phyloP scores from a whole-genome alignment of 2,113 vertebrate genomes.

The Zapus hudsonius region DNA sequence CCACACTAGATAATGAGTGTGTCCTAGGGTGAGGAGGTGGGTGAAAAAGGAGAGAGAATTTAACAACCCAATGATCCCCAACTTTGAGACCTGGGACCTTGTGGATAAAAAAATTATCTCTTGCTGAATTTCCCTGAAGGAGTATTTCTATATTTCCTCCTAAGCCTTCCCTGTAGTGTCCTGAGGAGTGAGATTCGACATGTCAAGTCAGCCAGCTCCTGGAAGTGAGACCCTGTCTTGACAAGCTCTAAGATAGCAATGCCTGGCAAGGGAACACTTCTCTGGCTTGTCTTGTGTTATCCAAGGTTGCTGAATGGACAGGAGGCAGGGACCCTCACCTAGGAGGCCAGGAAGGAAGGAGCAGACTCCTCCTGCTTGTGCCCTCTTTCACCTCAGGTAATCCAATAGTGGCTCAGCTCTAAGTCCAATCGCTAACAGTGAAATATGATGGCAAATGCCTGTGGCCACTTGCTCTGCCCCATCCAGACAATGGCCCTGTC shows the following conservation, averaged over 20 bases:
- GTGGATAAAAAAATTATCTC: fast-evolving
- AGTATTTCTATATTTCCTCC: too few relatives aligned
- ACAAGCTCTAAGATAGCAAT: background rate
- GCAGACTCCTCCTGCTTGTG: background rate
- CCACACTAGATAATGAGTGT: background rate
- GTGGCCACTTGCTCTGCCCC: background rate
- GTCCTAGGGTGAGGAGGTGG: background rate
- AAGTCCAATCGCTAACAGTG: background rate
- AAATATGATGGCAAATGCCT: fast-evolving
- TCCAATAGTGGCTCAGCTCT: fast-evolving
- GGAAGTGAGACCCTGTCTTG: too few relatives aligned
- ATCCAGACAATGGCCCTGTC: background rate
- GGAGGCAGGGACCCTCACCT: background rate
- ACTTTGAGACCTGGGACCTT: fast-evolving
- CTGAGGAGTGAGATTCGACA: fast-evolving
- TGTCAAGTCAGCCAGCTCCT: background rate
- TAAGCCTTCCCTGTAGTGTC: background rate
- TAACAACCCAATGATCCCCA: too few relatives aligned
- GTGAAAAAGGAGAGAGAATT: too few relatives aligned
- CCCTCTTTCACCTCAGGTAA: background rate
- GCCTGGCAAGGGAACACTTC: too few relatives aligned
- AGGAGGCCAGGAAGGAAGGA: background rate
- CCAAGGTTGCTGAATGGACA: background rate
- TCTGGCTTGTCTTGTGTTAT: too few relatives aligned
- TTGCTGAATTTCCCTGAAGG: fast-evolving